Evolutionary conservation across 2,113 vertebrate species (phyloP), one percentile per base, ranked within the genome.

Genomic region (Petromus typicus): DNA sequence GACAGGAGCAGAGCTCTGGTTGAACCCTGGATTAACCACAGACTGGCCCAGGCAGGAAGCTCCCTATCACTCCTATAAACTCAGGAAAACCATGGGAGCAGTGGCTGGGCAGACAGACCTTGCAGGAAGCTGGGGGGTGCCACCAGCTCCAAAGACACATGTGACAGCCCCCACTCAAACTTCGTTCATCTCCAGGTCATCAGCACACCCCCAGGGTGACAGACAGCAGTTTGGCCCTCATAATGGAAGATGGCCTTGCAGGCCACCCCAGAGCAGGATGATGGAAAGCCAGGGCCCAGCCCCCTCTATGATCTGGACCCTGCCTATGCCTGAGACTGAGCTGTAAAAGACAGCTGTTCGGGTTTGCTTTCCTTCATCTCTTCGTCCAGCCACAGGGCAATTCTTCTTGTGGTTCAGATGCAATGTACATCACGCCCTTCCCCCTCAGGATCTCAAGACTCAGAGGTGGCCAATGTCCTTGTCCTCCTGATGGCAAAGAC

Each of bases 61-160:
- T 57, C 69, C 64, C 34, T 9, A 3, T 8, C 5, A 43, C 32
- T 2, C 64, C 45, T 1, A 3, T 8, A 0, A 14, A 11, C 76
- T 4, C 10, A 61, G 57, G 69, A 94, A 93, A 73, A 79, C 61
- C 45, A 25, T 0, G 3, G 51, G 37, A 4, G 14, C 1, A 30
- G 5, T 25, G 27, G 56, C 59, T 32, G 23, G 73, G 79, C 59
- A 91, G 17, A 27, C n/a, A 22, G 23, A 14, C 11, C 59, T 79
- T 63, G 12, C 67, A 92, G 88, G 56, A 57, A 91, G 67, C 27
- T 1, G 4, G 23, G 32, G 32, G 48, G 23, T 27, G 37, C 73
- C 16, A 13, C 23, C 69, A 11, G 17, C 85, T 76, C 80, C 27
- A 76, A 56, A 45, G 63, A 66, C 45, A 51, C 43, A 64, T 59